These are phyloP conservation scores for Trissolcus brochymenae DNA, from an alignment of 2,888 invertebrate species.

Conservation along the genomic window DNA sequence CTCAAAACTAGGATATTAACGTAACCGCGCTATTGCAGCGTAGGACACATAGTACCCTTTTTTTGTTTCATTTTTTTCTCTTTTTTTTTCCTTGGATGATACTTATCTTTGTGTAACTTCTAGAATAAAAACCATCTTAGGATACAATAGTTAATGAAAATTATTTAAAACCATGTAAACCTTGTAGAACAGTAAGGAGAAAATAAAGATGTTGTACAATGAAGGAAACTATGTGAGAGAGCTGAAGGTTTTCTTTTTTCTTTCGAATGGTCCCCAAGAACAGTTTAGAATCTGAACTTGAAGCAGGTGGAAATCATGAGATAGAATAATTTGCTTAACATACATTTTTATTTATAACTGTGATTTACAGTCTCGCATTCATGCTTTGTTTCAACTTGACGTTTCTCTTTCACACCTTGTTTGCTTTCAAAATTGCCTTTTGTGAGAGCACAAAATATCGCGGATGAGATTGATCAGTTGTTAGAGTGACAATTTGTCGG, in stretches of 20 bases:
- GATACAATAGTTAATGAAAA: not conserved
- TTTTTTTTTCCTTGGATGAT: conserved; percentile 7
- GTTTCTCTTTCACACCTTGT: conserved; percentile 63
- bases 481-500: not conserved
- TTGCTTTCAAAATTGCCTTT: conserved; percentile 49
- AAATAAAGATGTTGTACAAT: not conserved
- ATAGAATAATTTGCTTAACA: conserved; percentile 65
- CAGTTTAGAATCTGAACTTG: too few relatives aligned
- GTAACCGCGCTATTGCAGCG: conserved; percentile 3
- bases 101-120: conserved; percentile 8
- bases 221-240: too few relatives aligned
- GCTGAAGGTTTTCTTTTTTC: too few relatives aligned
- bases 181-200: not conserved
- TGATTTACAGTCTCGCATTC: conserved; percentile 72
- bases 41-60: conserved; percentile 11
- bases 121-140: conserved; percentile 2
- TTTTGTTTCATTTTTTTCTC: too few relatives aligned
- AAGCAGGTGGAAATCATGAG: not conserved
- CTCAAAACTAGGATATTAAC: conserved; percentile 15
- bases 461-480: not conserved
- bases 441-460: conserved; percentile 27
- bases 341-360: conserved; percentile 74
- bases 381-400: conserved; percentile 62
- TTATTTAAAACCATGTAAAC: not conserved
- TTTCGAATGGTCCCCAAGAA: too few relatives aligned